phyloP scores from a whole-genome alignment of 2,113 vertebrate genomes.

The Brachyhypopomus occidentalis region DNA sequence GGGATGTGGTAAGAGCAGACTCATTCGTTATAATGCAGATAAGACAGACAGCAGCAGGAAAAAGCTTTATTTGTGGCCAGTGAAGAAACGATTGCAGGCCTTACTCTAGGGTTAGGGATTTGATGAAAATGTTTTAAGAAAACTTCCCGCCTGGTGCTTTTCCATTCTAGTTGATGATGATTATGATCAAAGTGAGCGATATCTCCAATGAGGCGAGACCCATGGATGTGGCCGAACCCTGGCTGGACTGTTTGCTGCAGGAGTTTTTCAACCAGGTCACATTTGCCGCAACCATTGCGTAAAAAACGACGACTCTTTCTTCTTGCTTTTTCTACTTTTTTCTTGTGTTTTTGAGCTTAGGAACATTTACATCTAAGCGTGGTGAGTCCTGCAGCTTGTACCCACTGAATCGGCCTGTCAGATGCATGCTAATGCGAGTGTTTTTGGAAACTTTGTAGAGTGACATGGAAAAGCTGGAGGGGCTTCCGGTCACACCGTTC shows the following conservation, averaged over 20 bases:
- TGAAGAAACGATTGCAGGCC: background rate
- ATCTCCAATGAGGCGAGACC: constrained; percentile 80
- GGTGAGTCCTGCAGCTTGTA: background rate
- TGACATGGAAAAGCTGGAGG: constrained; percentile 80
- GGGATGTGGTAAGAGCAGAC: constrained; percentile 69
- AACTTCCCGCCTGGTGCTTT: background rate
- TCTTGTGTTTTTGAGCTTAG: background rate
- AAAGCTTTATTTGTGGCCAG: background rate
- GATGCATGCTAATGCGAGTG: background rate
- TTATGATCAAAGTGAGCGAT: constrained; percentile 81
- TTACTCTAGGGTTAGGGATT: background rate
- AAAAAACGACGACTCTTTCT: background rate
- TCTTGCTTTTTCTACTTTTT: background rate
- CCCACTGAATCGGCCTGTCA: background rate
- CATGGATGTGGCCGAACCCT: constrained; percentile 80
- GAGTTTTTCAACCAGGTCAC: constrained; percentile 81
- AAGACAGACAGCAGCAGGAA: no score
- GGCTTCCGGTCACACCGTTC: constrained; percentile 79
- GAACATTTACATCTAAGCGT: background rate
- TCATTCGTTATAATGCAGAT: no score
- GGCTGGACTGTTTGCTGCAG: constrained; percentile 80
- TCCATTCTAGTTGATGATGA: constrained; percentile 71
- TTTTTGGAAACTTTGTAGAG: constrained; percentile 62
- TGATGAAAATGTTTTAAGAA: background rate
- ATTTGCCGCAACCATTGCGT: background rate